Base-by-base conservation (phyloP, 2,888 invertebrate genomes). In the Mimumesa dahlbomi region DNA sequence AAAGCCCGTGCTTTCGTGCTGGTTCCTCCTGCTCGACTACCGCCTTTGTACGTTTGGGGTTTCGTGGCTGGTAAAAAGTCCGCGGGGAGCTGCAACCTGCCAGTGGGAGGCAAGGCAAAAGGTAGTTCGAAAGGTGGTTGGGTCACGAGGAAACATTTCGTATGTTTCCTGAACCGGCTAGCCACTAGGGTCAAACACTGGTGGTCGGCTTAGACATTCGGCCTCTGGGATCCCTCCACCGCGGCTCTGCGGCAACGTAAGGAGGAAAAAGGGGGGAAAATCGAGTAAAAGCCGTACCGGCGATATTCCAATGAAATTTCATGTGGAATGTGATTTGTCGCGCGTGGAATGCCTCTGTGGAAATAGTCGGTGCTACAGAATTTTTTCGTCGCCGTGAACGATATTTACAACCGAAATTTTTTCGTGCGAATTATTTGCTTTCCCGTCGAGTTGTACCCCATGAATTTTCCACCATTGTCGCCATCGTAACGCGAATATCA, bases 11-110 rank as follows among this genome's bases (percentile, higher is more conserved):
- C 61, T 68, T 62, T 67, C 42, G 71, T 71, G 54, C 54, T 63
- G 73, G 49, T 73, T 78, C 69, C 74, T 77, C 74, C 65, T 66
- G 75, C 69, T 67, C 67, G 75, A 68, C 75, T 78, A 62, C 69
- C 63, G 80, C 81, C 82, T 84, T 84, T 84, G 84, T 84, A 81
- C 78, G 73, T 81, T 84, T 82, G 83, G 81, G 83, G 83, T 84
- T 83, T 83, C 81, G 65, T 61, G 76, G 79, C 76, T 68, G 69
- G 77, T 81, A 83, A 84, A 84, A 84, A 84, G n/a, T n/a, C 79
- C 79, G 77, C 72, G 67, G 81, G 54, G 14, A n/a, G n/a, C n/a
- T n/a, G n/a, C n/a, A n/a, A n/a, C n/a, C n/a, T n/a, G n/a, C 38
- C 5, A 38, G 31, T 25, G 45, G 11, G 56, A 14, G 49, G 38